Percentiles rank a stretch among this genome's conserved stretches.
Evolutionary conservation across 1,140 invertebrate species (phyloP).

Genomic region (Drosophila nasuta): DNA sequence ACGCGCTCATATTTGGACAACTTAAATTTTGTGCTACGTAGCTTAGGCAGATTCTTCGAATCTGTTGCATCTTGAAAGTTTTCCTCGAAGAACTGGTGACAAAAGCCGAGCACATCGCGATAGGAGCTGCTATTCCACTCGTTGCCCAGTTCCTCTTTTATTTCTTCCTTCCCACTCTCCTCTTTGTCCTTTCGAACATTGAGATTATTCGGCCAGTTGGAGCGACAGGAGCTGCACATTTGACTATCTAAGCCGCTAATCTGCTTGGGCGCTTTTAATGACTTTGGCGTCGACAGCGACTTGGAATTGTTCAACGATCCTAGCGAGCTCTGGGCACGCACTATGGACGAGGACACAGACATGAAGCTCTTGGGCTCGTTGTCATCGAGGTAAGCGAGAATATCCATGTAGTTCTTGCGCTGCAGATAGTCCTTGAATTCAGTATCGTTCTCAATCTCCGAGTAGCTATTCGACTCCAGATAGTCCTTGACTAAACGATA

Average conservation of each 20-base stretch:
- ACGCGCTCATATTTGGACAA: slow-evolving; percentile 64
- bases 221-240: slow-evolving; percentile 57
- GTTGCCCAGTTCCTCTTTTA: not conserved
- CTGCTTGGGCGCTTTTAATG: slow-evolving; percentile 45
- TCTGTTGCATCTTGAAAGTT: slow-evolving; percentile 21
- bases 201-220: slow-evolving; percentile 24
- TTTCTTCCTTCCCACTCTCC: not conserved
- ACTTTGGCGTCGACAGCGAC: slow-evolving; percentile 60
- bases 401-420: slow-evolving; percentile 76
- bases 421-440: slow-evolving; percentile 77
- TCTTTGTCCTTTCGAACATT: not conserved
- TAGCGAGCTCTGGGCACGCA: slow-evolving; percentile 64
- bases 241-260: slow-evolving; percentile 41
- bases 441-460: slow-evolving; percentile 74
- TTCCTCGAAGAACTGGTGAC: slow-evolving; percentile 65
- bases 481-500: slow-evolving; percentile 76
- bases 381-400: slow-evolving; percentile 69
- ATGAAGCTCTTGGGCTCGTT: slow-evolving; percentile 58
- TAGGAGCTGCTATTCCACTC: slow-evolving; percentile 42
- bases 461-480: slow-evolving; percentile 74
- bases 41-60: slow-evolving; percentile 39
- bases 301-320: slow-evolving; percentile 64
- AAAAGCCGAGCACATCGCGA: slow-evolving; percentile 62
- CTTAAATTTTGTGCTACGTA: slow-evolving; percentile 52
- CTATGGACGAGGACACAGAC: slow-evolving; percentile 67